Conservation (phyloP, 2,888 invertebrate species). For the Harpalus rufipes region DNA sequence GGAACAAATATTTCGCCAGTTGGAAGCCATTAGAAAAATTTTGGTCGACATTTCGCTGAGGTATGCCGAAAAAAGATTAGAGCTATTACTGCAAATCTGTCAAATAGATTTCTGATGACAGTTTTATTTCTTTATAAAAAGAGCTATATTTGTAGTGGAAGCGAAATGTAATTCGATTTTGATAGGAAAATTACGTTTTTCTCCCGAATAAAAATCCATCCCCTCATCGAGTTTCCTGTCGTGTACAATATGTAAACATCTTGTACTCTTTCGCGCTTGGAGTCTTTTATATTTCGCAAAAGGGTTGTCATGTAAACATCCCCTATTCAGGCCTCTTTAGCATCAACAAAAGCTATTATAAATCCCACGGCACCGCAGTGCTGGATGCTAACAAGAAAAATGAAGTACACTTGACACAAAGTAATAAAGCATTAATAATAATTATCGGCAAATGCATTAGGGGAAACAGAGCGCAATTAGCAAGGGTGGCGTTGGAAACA, state of each 20-base stretch:
- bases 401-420: conserved; percentile 51
- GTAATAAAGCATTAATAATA: conserved; percentile 63
- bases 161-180: not conserved
- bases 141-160: not conserved
- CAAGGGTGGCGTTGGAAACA: conserved; percentile 6
- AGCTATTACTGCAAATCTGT: not conserved
- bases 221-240: not conserved
- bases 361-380: conserved; percentile 3
- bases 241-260: not conserved
- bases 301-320: conserved; percentile 24
- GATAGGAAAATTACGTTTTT: not conserved
- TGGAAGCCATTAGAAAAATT: too few species aligned
- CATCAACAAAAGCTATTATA: conserved; percentile 38
- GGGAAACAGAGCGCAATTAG: conserved; percentile 51
- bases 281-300: conserved; percentile 3
- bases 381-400: conserved; percentile 55
- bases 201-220: not conserved
- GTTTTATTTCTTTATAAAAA: not conserved
- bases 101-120: not conserved
- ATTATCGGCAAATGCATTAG: conserved; percentile 63
- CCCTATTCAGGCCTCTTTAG: conserved; percentile 18
- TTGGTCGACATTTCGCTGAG: not conserved
- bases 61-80: not conserved
- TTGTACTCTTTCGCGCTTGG: not conserved
- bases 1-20: too few species aligned